A percentile compares a stretch with the other conserved stretches of the same genome.
Conservation (phyloP, 2,797 vertebrate genomes). For the Mus spretus region DNA sequence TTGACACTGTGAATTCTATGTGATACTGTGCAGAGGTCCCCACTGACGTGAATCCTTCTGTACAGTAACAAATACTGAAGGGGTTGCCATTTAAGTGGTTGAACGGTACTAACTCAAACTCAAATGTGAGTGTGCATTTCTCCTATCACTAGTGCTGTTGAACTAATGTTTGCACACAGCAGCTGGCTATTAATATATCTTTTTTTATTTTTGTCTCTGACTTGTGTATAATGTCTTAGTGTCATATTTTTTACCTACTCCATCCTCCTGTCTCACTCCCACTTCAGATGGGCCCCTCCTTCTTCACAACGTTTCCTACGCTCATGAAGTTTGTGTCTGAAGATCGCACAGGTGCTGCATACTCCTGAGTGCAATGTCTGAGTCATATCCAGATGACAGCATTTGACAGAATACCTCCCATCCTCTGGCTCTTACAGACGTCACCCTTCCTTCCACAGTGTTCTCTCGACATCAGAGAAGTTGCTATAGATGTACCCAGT, state of each 20-base stretch:
- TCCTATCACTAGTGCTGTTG: neutral
- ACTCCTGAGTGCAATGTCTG: neutral
- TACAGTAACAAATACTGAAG: neutral
- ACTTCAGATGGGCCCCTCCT: neutral
- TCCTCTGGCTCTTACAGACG: neutral
- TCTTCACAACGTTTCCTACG: neutral
- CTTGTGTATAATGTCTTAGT: too few relatives aligned
- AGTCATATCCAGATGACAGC: neutral
- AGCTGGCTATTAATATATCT: neutral
- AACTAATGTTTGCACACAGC: neutral
- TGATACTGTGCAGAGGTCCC: neutral
- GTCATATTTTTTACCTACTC: neutral
- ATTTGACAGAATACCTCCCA: neutral
- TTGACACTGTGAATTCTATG: neutral
- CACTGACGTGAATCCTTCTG: neutral
- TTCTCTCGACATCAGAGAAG: neutral
- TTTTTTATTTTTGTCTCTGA: neutral
- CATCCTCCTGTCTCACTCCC: too few relatives aligned
- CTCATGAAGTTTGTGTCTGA: too few relatives aligned
- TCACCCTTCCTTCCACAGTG: too few relatives aligned
- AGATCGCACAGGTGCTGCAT: neutral
- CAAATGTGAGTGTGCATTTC: neutral
- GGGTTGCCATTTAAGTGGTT: neutral
- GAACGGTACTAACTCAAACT: neutral
- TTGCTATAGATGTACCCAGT: neutral